phyloP scores from a whole-genome alignment of 1,140 invertebrate species.

The Lepidurus apus region DNA sequence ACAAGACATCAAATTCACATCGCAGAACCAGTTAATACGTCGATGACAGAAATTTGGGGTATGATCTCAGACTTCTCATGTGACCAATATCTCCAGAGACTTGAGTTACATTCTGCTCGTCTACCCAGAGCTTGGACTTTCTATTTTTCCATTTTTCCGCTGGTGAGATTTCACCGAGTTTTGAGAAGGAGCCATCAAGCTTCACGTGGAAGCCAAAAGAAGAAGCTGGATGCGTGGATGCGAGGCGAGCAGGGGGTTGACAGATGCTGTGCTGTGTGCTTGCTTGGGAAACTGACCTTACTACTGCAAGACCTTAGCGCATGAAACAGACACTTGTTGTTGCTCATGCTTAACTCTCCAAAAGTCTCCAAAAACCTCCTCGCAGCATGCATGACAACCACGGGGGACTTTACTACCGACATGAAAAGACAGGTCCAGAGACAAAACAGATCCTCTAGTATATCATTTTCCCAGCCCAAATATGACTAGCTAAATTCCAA shows the following conservation, averaged over 20 bases:
- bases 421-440: constrained; percentile 7
- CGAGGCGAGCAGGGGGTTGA: constrained; percentile 6
- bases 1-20: background rate
- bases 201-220: background rate
- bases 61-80: constrained; percentile 21
- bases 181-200: background rate
- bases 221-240: background rate
- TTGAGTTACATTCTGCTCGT: background rate
- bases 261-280: background rate
- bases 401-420: constrained; percentile 8
- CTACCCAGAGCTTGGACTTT: background rate
- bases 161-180: background rate
- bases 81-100: background rate
- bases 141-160: background rate
- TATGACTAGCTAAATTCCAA: background rate
- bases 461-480: constrained; percentile 16
- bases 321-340: constrained; percentile 22
- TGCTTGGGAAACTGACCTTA: constrained; percentile 15
- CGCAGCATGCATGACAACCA: constrained; percentile 20
- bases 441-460: constrained; percentile 9
- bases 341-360: background rate
- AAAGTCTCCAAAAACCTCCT: background rate
- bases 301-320: constrained; percentile 18
- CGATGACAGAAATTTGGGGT: constrained; percentile 1
- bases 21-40: background rate